A percentile compares a stretch with the other conserved stretches of the same genome.
These are phyloP conservation scores for Dendrolimus punctatus DNA, from an alignment of 1,140 invertebrate species.

Conservation along the genomic window DNA sequence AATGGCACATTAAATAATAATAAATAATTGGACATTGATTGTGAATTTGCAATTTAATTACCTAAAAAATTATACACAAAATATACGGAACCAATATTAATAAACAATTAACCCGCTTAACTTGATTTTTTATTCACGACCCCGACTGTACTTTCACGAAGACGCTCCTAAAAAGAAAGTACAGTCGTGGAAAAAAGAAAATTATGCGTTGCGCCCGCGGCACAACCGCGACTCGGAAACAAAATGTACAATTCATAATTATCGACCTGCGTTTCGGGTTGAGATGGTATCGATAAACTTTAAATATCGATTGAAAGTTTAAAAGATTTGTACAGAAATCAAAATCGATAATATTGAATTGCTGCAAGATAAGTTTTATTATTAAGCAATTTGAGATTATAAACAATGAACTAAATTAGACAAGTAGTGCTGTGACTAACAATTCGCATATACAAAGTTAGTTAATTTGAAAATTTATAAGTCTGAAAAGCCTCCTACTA, in stretches of 20 bases:
- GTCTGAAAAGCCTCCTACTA: too few relatives aligned
- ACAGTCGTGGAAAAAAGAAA: slow-evolving; percentile 36
- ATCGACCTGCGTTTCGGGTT: slow-evolving; percentile 32
- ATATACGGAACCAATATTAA: slow-evolving; percentile 3
- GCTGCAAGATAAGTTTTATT: too few relatives aligned
- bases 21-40: too few relatives aligned
- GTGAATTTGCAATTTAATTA: too few relatives aligned
- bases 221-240: slow-evolving; percentile 36
- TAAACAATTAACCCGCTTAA: slow-evolving; percentile 2
- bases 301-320: slow-evolving; percentile 1
- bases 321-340: not conserved
- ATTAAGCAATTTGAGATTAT: too few relatives aligned
- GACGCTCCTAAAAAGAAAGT: slow-evolving; percentile 56
- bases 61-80: not conserved
- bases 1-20: too few relatives aligned
- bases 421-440: too few relatives aligned
- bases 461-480: too few relatives aligned
- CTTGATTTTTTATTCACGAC: slow-evolving; percentile 8
- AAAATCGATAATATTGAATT: not conserved
- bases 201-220: slow-evolving; percentile 35
- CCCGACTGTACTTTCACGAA: slow-evolving; percentile 47
- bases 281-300: slow-evolving; percentile 35
- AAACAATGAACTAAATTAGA: too few relatives aligned
- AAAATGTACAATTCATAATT: slow-evolving; percentile 54
- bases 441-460: too few relatives aligned